phyloP scores from a whole-genome alignment of 2,888 invertebrate species.

The Euzophera pinguis region DNA sequence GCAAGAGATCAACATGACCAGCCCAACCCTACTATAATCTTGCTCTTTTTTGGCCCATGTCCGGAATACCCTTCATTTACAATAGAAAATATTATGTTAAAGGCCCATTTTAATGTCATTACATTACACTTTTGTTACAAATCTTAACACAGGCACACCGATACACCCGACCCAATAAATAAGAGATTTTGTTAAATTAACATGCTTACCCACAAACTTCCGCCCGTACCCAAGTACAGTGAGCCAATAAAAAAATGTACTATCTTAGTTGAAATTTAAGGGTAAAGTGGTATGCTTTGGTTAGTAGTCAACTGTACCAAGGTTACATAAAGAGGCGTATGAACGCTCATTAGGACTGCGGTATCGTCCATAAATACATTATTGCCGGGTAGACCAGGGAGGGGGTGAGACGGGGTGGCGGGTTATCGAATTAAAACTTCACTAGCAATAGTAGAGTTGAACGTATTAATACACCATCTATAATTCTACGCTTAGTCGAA shows the following conservation, averaged over 20 bases:
- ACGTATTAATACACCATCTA: conserved; percentile 79
- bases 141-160: not conserved
- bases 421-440: conserved; percentile 77
- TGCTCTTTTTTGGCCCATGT: no score
- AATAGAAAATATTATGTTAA: no score
- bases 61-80: no score
- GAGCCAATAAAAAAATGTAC: no score
- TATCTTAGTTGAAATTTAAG: no score
- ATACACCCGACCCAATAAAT: conserved; percentile 3
- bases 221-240: no score
- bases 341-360: conserved; percentile 74
- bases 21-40: no score
- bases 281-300: no score
- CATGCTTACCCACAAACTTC: conserved; percentile 13
- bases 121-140: not conserved
- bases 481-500: conserved; percentile 75
- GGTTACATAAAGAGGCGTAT: conserved; percentile 66
- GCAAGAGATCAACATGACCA: no score
- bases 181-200: conserved; percentile 13
- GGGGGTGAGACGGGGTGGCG: conserved; percentile 37
- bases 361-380: conserved; percentile 79
- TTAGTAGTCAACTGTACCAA: no score
- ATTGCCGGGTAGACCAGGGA: conserved; percentile 46
- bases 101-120: not conserved
- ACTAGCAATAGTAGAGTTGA: conserved; percentile 78